Conservation (phyloP, 2,888 invertebrate species). For the Himalopsyche kuldschensis region DNA sequence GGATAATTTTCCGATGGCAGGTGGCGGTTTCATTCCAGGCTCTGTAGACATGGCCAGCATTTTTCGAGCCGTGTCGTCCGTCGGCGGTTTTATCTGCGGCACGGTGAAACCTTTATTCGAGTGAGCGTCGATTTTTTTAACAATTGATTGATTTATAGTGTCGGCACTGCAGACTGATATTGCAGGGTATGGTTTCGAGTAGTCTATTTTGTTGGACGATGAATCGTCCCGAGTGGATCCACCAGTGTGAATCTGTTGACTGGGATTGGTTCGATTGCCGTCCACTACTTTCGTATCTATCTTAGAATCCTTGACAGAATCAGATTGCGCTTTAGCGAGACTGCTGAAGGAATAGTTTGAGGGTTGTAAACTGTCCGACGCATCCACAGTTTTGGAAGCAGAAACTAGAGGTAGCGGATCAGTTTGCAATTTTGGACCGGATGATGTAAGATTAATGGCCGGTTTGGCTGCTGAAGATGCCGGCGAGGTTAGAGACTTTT, state of each 20-base stretch:
- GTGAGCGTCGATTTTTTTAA: conserved; percentile 46
- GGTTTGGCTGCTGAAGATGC: conserved; percentile 49
- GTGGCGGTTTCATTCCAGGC: conserved; percentile 52
- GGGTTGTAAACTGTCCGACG: conserved; percentile 47
- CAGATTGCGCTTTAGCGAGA: conserved; percentile 44
- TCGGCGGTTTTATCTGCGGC: conserved; percentile 48
- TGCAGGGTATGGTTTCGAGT: conserved; percentile 28
- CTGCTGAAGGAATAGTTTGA: conserved; percentile 47
- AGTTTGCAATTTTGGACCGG: conserved; percentile 50
- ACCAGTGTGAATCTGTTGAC: conserved; percentile 41
- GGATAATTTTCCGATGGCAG: conserved; percentile 52
- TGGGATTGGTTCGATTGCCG: conserved; percentile 45
- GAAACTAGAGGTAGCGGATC: conserved; percentile 27
- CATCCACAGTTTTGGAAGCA: conserved; percentile 26
- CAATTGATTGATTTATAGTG: conserved; percentile 42
- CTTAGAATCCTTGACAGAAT: conserved; percentile 42
- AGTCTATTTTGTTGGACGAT: conserved; percentile 23
- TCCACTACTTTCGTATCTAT: conserved; percentile 53
- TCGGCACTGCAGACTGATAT: conserved; percentile 38
- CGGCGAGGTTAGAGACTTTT: conserved; percentile 53
- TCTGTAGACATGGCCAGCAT: conserved; percentile 2
- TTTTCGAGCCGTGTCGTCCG: conserved; percentile 48
- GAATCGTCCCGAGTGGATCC: conserved; percentile 42
- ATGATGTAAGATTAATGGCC: conserved; percentile 52
- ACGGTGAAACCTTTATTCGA: conserved; percentile 54